Evolutionary conservation across 2,888 invertebrate genomes (phyloP), one percentile per base, ranked within the genome.

Genomic region (Alloplasta piceator): DNA sequence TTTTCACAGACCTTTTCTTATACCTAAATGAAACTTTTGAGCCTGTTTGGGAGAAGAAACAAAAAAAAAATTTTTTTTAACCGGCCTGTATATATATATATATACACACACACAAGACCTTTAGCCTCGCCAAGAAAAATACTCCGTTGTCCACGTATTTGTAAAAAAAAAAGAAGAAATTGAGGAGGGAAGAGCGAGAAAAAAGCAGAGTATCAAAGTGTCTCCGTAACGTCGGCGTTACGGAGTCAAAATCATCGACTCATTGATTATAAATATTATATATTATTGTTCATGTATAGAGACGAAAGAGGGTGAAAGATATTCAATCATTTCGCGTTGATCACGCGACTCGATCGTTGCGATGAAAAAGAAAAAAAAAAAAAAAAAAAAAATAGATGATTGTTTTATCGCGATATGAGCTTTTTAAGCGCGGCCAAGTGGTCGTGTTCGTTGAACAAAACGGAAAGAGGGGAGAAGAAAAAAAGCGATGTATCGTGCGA

Each of bases 381-480:
- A 50, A 63, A 52, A 60, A 41, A 75, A 72, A 75, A 56, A 64
- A 70, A 78, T 78, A 81, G 78, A 70, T 66, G 74, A 70, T 66
- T 66, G 66, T 74, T 55, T 74, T 79, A 76, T 73, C 68, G 74
- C 68, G 74, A 70, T 66, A 78, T 67, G 74, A 83, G 76, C 78
- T 82, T 80, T 82, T 85, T 77, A 66, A 75, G 76, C 78, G 76
- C 78, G 74, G 74, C 79, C 81, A 80, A 81, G 82, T 85, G 80
- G 78, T 83, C 82, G 80, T 82, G 78, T 79, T 73, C 71, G 71
- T 71, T 36, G 46, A 68, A 56, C 36, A 72, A 72, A 72, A 36
- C 52, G 46, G n/a, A 63, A 41, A 10, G 46, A 73, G 48, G 74
- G 14, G 46, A 46, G 60, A 38, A 56, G 9, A 41, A 61, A 61